A percentile compares a stretch with the other conserved stretches of the same genome.
These are phyloP conservation scores for Myotis davidii DNA, from an alignment of 2,113 vertebrate genomes.

Conservation along the genomic window DNA sequence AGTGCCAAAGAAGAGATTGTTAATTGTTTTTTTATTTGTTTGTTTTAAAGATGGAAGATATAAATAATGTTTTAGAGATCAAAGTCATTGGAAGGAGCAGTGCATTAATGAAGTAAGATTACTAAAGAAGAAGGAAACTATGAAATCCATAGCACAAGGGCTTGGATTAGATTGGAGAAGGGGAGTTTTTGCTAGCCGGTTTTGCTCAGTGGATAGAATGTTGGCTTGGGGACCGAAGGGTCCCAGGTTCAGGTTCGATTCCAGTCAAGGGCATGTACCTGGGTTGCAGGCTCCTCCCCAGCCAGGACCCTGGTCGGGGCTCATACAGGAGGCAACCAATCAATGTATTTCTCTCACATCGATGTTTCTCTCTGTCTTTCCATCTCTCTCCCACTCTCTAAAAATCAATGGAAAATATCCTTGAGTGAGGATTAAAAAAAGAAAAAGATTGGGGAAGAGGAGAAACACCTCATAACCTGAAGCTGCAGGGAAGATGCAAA, in stretches of 20 bases:
- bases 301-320: too few species aligned
- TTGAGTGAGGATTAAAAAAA: too few species aligned
- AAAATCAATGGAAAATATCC: too few species aligned
- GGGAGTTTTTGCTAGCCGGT: not conserved
- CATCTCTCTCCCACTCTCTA: too few species aligned
- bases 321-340: too few species aligned
- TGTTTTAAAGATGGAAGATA: conserved; percentile 20
- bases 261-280: too few species aligned
- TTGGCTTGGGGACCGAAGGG: too few species aligned
- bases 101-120: not conserved
- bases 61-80: not conserved
- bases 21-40: not conserved
- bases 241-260: too few species aligned
- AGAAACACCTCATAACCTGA: conserved; percentile 1
- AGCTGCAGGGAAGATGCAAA: not conserved
- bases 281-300: too few species aligned
- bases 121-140: not conserved
- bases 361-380: too few species aligned
- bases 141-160: not conserved
- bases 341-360: too few species aligned
- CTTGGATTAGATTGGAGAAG: not conserved
- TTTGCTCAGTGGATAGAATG: too few species aligned
- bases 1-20: not conserved
- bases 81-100: not conserved
- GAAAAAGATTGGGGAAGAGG: not conserved